Evolutionary conservation across 1,140 invertebrate species (phyloP).

Genomic region (Cataglyphis hispanica): DNA sequence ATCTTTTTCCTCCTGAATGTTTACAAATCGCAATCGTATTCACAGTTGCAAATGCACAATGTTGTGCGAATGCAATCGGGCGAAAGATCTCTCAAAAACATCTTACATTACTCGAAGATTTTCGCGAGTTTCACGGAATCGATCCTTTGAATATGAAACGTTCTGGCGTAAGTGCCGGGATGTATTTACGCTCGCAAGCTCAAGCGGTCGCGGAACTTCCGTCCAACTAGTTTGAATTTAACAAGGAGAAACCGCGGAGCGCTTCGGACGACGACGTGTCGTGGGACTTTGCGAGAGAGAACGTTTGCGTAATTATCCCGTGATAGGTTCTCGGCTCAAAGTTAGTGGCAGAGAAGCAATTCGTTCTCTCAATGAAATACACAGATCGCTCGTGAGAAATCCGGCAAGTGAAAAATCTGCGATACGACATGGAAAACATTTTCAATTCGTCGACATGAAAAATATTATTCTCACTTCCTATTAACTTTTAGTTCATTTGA

Average conservation of each 20-base stretch:
- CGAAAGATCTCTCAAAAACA: background rate
- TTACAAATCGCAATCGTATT: background rate
- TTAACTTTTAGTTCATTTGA: background rate
- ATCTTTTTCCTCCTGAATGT: background rate
- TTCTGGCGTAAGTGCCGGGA: constrained; percentile 62
- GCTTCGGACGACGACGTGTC: constrained; percentile 36
- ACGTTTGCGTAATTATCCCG: constrained; percentile 60
- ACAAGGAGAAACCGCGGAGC: constrained; percentile 68
- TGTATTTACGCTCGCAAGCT: constrained; percentile 74
- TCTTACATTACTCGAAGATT: background rate
- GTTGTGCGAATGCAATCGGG: background rate
- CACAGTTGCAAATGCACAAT: background rate
- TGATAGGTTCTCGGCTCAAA: constrained; percentile 41
- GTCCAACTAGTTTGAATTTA: constrained; percentile 75
- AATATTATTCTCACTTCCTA: constrained; percentile 13
- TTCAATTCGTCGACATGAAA: background rate
- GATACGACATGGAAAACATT: background rate
- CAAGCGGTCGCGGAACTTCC: constrained; percentile 63
- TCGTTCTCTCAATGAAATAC: constrained; percentile 18
- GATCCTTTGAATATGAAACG: constrained; percentile 69
- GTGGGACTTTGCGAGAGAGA: constrained; percentile 37
- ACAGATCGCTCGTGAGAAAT: constrained; percentile 10
- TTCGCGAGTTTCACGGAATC: constrained; percentile 45
- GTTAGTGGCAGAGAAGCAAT: constrained; percentile 26
- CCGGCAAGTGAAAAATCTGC: background rate